phyloP scores from a whole-genome alignment of 2,113 vertebrate genomes.

The Barnardius zonarius region DNA sequence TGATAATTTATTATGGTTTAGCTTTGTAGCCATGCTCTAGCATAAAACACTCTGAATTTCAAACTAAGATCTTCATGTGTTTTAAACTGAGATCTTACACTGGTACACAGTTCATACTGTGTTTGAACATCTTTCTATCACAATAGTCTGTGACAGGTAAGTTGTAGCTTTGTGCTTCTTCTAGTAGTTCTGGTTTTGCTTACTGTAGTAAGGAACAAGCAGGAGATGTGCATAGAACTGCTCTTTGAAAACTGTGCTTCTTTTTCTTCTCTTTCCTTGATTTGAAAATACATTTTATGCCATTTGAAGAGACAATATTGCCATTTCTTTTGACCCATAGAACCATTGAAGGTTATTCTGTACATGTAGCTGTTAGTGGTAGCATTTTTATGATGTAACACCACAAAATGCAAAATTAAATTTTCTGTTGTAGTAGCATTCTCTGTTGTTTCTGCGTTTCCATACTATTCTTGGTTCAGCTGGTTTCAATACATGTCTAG shows the following conservation, averaged over 20 bases:
- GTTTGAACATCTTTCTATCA: neutral
- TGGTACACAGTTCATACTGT: neutral
- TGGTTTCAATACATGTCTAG: neutral
- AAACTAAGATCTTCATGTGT: neutral
- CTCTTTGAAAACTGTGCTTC: neutral
- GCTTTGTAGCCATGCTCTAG: neutral
- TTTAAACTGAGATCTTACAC: neutral
- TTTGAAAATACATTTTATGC: neutral
- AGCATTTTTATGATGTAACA: neutral
- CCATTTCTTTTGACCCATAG: neutral
- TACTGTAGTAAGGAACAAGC: neutral
- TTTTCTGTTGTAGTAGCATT: neutral
- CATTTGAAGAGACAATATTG: neutral
- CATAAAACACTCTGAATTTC: neutral
- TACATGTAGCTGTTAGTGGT: neutral
- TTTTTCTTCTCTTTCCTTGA: neutral
- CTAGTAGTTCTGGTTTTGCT: neutral
- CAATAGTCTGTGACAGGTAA: neutral
- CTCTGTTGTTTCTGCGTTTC: neutral
- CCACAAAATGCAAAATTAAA: neutral
- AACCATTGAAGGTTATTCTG: neutral
- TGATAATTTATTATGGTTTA: neutral
- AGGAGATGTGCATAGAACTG: neutral
- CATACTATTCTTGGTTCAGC: neutral
- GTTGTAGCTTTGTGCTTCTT: neutral